A percentile compares a stretch with the other conserved stretches of the same genome.
phyloP scores from a whole-genome alignment of 2,888 invertebrate genomes.

The Deilephila porcellus region DNA sequence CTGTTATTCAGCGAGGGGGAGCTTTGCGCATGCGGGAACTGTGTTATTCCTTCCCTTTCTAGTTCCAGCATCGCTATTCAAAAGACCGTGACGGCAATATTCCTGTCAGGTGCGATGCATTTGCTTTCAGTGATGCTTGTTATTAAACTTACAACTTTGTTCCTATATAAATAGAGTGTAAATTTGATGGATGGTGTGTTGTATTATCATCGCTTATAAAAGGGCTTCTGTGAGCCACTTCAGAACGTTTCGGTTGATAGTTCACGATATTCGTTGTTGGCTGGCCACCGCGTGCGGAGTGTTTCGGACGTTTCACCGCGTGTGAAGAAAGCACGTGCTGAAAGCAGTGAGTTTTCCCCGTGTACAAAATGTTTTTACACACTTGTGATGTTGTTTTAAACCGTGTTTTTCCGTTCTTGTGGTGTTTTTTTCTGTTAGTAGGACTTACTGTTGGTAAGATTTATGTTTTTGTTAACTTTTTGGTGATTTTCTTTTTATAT shows the following conservation, averaged over 20 bases:
- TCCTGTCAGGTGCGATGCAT: conserved; percentile 54
- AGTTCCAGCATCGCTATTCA: conserved; percentile 41
- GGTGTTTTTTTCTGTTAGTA: conserved; percentile 25
- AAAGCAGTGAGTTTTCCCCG: conserved; percentile 49
- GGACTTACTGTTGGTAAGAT: conserved; percentile 14
- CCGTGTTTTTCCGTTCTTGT: conserved; percentile 26
- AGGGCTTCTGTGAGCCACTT: conserved; percentile 59
- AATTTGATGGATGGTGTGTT: conserved; percentile 51
- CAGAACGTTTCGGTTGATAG: conserved; percentile 42
- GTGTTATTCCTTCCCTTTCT: conserved; percentile 51
- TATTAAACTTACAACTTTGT: conserved; percentile 48
- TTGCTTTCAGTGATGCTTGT: conserved; percentile 51
- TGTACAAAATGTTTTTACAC: conserved; percentile 31
- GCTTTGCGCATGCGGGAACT: conserved; percentile 65
- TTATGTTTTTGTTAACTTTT: conserved; percentile 2
- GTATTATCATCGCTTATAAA: conserved; percentile 63
- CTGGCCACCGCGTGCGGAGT: conserved; percentile 50
- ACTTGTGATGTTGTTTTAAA: neutral
- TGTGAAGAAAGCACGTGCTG: conserved; percentile 50
- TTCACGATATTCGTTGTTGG: conserved; percentile 61
- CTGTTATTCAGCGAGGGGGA: conserved; percentile 51
- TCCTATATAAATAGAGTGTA: conserved; percentile 41
- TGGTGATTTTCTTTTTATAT: neutral
- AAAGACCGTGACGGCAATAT: conserved; percentile 61
- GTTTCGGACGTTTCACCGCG: conserved; percentile 40